These are phyloP conservation scores for Saccostrea cuccullata DNA, from an alignment of 1,140 invertebrate genomes.

Conservation along the genomic window DNA sequence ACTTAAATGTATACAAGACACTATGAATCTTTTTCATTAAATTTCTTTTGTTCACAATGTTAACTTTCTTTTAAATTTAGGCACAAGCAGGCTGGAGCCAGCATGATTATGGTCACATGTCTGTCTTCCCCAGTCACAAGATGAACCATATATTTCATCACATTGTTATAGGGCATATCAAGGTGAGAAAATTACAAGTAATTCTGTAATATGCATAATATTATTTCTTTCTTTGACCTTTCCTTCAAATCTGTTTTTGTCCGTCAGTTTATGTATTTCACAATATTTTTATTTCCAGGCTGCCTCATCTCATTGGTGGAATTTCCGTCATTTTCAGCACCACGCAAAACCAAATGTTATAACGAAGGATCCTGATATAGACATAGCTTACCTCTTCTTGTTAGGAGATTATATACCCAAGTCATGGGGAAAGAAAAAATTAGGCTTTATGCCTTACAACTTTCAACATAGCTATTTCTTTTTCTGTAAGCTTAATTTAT, in stretches of 20 bases:
- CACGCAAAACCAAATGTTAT: slow-evolving; percentile 79
- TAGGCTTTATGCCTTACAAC: slow-evolving; percentile 74
- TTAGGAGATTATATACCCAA: slow-evolving; percentile 72
- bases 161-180: slow-evolving; percentile 74
- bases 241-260: no score
- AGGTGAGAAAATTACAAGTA: slow-evolving; percentile 61
- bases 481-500: slow-evolving; percentile 67
- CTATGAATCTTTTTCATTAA: no score
- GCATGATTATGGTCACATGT: slow-evolving; percentile 79
- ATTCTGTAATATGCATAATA: no score
- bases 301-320: slow-evolving; percentile 78
- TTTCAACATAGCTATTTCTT: slow-evolving; percentile 77
- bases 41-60: no score
- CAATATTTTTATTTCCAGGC: slow-evolving; percentile 60
- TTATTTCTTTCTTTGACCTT: background rate
- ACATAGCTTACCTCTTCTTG: slow-evolving; percentile 73
- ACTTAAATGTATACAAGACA: no score
- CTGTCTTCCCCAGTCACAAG: slow-evolving; percentile 74
- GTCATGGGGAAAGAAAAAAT: slow-evolving; percentile 69
- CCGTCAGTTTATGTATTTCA: background rate
- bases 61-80: slow-evolving; percentile 60
- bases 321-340: slow-evolving; percentile 77
- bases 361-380: slow-evolving; percentile 76
- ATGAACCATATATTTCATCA: slow-evolving; percentile 75
- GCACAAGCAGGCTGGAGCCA: slow-evolving; percentile 78